A percentile compares a stretch with the other conserved stretches of the same genome.
Conservation (phyloP, 2,888 invertebrate genomes). For the Cotesia congregata region DNA sequence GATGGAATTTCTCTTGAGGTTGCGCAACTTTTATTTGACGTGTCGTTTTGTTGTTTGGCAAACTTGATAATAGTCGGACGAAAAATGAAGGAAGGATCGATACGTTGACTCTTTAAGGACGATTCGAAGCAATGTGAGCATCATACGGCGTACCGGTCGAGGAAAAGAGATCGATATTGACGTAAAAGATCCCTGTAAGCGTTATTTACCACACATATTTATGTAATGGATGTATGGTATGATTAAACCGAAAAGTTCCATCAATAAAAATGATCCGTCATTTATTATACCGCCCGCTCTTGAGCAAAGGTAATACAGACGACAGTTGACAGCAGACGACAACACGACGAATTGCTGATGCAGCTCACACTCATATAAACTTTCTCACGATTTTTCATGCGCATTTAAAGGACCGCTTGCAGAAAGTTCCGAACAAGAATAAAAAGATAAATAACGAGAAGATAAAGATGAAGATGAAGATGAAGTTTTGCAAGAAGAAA, state of each 20-base stretch:
- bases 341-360: constrained; percentile 20
- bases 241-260: neutral
- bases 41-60: constrained; percentile 40
- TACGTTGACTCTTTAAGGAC: too few species aligned
- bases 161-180: neutral
- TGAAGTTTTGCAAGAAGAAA: neutral
- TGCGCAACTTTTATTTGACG: constrained; percentile 42
- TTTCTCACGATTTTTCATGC: constrained; percentile 59
- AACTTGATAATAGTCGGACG: constrained; percentile 54
- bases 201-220: neutral
- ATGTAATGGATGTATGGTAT: neutral
- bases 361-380: constrained; percentile 34
- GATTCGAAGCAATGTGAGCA: too few species aligned
- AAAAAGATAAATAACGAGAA: neutral
- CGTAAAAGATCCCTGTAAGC: neutral
- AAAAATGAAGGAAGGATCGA: constrained; percentile 24
- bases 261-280: neutral
- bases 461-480: constrained; percentile 12
- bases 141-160: neutral
- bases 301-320: neutral
- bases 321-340: neutral
- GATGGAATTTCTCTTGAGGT: constrained; percentile 31
- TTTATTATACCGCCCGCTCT: constrained; percentile 46
- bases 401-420: neutral
- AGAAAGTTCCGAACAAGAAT: neutral